A percentile compares a stretch with the other conserved stretches of the same genome.
Conservation (phyloP, 2,888 invertebrate species). For the Alcis repandata region DNA sequence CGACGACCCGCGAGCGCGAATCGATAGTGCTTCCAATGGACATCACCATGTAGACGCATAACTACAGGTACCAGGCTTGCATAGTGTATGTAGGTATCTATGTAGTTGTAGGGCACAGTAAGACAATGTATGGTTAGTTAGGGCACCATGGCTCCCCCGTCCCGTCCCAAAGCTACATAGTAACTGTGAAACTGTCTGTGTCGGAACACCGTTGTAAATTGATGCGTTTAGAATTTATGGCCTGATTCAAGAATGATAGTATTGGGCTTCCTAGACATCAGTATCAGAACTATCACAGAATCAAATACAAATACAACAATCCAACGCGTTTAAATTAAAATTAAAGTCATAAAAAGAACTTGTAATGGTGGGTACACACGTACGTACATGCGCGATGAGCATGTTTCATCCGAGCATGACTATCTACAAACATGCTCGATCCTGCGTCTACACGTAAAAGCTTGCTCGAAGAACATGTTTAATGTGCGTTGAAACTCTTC, state of each 20-base stretch:
- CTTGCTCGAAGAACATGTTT: no score
- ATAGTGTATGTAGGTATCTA: constrained; percentile 4
- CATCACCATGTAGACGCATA: constrained; percentile 66
- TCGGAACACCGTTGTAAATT: constrained; percentile 36
- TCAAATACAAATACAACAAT: no score
- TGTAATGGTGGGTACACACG: no score
- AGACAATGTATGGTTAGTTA: constrained; percentile 46
- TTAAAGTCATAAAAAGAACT: no score
- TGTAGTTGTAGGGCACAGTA: constrained; percentile 24
- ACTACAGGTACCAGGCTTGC: constrained; percentile 18
- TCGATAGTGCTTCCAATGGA: constrained; percentile 85
- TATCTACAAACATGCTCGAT: no score
- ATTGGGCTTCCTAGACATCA: not conserved
- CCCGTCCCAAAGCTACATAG: constrained; percentile 20
- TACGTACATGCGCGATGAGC: no score
- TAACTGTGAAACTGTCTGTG: constrained; percentile 12
- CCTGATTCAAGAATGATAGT: not conserved
- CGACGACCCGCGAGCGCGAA: constrained; percentile 80
- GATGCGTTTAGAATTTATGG: constrained; percentile 32
- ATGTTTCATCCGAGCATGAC: no score
- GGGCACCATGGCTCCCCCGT: constrained; percentile 27
- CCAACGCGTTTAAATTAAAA: no score
- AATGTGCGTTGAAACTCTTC: no score
- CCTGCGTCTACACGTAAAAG: no score
- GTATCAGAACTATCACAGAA: no score